Percentiles rank a stretch among this genome's conserved stretches.
phyloP scores from a whole-genome alignment of 2,888 invertebrate species.

The Eristalis arbustorum region DNA sequence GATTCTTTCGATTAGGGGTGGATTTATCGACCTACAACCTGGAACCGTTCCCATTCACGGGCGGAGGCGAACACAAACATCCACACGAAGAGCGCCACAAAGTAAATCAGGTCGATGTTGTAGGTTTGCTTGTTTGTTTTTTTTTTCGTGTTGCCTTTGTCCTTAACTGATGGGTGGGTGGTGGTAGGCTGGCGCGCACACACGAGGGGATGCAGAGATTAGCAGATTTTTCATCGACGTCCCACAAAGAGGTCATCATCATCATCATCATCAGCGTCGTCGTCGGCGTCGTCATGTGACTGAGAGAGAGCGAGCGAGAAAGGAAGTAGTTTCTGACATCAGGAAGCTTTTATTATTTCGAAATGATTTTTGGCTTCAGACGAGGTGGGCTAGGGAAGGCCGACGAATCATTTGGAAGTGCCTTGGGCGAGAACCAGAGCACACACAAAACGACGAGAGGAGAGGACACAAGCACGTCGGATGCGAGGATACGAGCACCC shows the following conservation, averaged over 20 bases:
- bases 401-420: conserved; percentile 28
- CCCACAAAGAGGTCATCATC: background rate
- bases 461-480: background rate
- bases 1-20: conserved; percentile 57
- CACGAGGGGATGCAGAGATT: conserved; percentile 16
- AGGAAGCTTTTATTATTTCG: conserved; percentile 50
- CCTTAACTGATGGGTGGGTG: background rate
- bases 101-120: conserved; percentile 53
- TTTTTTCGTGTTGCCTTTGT: background rate
- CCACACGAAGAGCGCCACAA: conserved; percentile 6
- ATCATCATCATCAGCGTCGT: background rate
- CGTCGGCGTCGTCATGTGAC: background rate
- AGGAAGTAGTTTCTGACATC: conserved; percentile 11
- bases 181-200: background rate
- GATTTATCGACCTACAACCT: conserved; percentile 58
- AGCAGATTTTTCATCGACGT: conserved; percentile 31
- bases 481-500: conserved; percentile 2
- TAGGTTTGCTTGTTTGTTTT: background rate
- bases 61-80: conserved; percentile 10
- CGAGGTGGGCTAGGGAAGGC: background rate
- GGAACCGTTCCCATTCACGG: conserved; percentile 22
- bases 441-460: background rate
- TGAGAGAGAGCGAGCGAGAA: background rate
- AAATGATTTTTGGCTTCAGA: conserved; percentile 48
- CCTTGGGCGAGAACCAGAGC: conserved; percentile 12